phyloP scores from a whole-genome alignment of 2,888 invertebrate species.

The Athripsodes cinereus region DNA sequence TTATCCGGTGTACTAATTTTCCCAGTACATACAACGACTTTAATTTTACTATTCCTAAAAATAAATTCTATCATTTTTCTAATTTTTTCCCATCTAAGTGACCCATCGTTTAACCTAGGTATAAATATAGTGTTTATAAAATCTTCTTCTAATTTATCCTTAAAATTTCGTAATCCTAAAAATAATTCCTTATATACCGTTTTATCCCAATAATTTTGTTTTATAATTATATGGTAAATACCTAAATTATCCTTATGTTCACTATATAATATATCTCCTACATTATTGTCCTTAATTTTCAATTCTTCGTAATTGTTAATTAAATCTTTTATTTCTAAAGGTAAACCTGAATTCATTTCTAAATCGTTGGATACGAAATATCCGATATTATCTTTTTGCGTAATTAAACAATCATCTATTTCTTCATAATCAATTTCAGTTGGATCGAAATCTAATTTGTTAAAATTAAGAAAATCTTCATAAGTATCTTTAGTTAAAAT shows the following conservation, averaged over 20 bases:
- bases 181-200: not conserved
- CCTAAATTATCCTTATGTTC: not conserved
- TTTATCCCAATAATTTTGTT: not conserved
- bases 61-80: not conserved
- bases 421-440: not conserved
- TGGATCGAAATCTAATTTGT: not conserved
- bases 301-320: not conserved
- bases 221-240: not conserved
- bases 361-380: not conserved
- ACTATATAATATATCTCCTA: not conserved
- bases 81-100: not conserved
- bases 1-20: not conserved
- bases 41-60: conserved; percentile 1
- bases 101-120: not conserved
- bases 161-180: not conserved
- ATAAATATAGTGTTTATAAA: not conserved
- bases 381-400: not conserved
- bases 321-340: not conserved
- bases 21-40: not conserved
- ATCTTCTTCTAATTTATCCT: not conserved
- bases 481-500: conserved; percentile 11
- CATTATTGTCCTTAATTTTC: not conserved
- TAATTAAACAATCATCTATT: conserved; percentile 1
- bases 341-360: not conserved
- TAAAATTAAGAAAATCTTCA: conserved; percentile 9